Percentiles rank a stretch among this genome's conserved stretches.
Evolutionary conservation across 2,113 vertebrate genomes (phyloP).

Genomic region (Lontra canadensis): DNA sequence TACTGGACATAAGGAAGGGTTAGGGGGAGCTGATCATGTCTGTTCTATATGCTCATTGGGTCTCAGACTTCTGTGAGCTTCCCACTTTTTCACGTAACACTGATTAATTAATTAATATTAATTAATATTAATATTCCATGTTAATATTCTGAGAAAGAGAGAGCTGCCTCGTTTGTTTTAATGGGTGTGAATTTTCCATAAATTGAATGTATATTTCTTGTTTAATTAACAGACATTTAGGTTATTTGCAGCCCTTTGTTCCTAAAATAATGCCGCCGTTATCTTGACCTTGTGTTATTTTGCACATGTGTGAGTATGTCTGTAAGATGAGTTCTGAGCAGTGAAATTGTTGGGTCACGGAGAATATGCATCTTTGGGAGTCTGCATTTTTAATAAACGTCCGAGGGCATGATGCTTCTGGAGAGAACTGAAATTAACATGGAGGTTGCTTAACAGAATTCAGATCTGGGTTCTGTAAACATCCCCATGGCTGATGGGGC

Average conservation of each 20-base stretch:
- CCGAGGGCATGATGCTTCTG: neutral
- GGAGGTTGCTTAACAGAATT: neutral
- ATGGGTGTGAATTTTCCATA: slow-evolving; percentile 35
- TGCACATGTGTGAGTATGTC: neutral
- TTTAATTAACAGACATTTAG: slow-evolving; percentile 30
- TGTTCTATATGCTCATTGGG: neutral
- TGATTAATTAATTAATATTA: neutral
- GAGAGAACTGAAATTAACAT: neutral
- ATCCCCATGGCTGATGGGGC: neutral
- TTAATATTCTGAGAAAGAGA: neutral
- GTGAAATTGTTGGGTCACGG: neutral
- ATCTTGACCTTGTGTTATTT: slow-evolving; percentile 2
- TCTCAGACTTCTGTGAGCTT: neutral
- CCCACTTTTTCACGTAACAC: neutral
- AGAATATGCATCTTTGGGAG: neutral
- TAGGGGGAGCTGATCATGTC: neutral
- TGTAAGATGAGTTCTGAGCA: slow-evolving; percentile 16
- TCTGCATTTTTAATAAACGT: neutral
- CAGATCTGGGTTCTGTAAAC: neutral
- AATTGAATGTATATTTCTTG: neutral
- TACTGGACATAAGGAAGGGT: neutral
- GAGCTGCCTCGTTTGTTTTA: slow-evolving; percentile 1
- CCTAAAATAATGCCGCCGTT: neutral
- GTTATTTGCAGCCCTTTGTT: neutral
- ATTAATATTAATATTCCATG: neutral